These are phyloP conservation scores for Venustaconcha ellipsiformis DNA, from an alignment of 1,140 invertebrate genomes.

Conservation along the genomic window DNA sequence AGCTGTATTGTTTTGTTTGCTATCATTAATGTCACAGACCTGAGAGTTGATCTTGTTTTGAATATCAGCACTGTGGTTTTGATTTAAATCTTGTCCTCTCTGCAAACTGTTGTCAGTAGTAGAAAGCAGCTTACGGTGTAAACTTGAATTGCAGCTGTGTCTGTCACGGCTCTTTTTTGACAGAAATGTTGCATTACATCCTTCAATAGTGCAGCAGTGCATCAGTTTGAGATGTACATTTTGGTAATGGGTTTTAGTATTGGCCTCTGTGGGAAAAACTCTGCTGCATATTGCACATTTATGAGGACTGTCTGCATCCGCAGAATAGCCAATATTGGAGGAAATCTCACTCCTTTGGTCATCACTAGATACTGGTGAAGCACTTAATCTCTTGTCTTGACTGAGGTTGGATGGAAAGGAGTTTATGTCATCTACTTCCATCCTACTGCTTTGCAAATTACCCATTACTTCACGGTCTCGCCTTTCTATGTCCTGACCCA, in stretches of 20 bases:
- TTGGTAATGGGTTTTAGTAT: constrained; percentile 96
- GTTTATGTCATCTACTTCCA: constrained; percentile 12
- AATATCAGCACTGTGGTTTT: constrained; percentile 42
- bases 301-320: constrained; percentile 86
- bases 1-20: constrained; percentile 1
- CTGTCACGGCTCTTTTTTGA: constrained; percentile 93
- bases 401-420: constrained; percentile 18
- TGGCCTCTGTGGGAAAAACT: constrained; percentile 94
- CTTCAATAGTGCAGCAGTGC: constrained; percentile 95
- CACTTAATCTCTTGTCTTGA: constrained; percentile 42
- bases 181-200: constrained; percentile 96
- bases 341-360: constrained; percentile 20
- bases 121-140: constrained; percentile 75
- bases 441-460: not conserved
- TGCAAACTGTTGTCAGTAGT: constrained; percentile 38
- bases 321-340: constrained; percentile 75
- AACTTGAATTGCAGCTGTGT: constrained; percentile 91
- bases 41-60: constrained; percentile 43
- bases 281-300: constrained; percentile 93
- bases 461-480: constrained; percentile 27
- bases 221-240: constrained; percentile 96
- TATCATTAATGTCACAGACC: constrained; percentile 20
- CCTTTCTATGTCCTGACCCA: constrained; percentile 29
- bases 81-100: constrained; percentile 35
- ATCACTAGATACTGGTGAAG: constrained; percentile 35